A percentile compares a stretch with the other conserved stretches of the same genome.
These are phyloP conservation scores for Amorpha juglandis DNA, from an alignment of 2,888 invertebrate genomes.

Conservation along the genomic window DNA sequence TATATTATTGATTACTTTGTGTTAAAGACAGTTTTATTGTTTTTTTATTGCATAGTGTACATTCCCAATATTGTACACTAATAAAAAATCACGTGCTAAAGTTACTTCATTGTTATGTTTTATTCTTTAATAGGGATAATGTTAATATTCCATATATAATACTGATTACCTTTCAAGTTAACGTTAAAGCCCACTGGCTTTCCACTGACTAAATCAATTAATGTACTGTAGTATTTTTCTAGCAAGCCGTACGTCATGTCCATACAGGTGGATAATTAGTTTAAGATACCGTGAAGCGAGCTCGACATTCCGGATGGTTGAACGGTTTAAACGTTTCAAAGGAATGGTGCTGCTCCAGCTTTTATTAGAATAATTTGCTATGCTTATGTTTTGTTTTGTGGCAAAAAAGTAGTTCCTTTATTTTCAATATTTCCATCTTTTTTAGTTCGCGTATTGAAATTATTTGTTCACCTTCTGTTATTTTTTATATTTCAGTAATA, in stretches of 20 bases:
- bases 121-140: background rate
- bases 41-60: too few species aligned
- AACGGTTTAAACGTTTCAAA: conserved; percentile 15
- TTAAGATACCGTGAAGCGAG: conserved; percentile 23
- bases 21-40: background rate
- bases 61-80: too few species aligned
- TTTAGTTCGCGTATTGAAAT: background rate
- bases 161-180: background rate
- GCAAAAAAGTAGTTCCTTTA: background rate
- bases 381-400: background rate
- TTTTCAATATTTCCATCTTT: background rate
- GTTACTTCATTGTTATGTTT: too few species aligned
- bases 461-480: background rate
- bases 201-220: conserved; percentile 3
- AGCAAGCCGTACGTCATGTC: conserved; percentile 8
- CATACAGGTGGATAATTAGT: conserved; percentile 27
- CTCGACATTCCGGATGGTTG: conserved; percentile 23
- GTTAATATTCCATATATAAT: background rate
- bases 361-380: conserved; percentile 13
- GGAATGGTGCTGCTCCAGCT: background rate
- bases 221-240: background rate
- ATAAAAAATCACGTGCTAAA: too few species aligned
- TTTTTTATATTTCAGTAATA: background rate
- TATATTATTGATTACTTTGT: background rate
- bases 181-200: conserved; percentile 1